phyloP scores from a whole-genome alignment of 2,797 vertebrate species.

The Scomberomorus guttatus region DNA sequence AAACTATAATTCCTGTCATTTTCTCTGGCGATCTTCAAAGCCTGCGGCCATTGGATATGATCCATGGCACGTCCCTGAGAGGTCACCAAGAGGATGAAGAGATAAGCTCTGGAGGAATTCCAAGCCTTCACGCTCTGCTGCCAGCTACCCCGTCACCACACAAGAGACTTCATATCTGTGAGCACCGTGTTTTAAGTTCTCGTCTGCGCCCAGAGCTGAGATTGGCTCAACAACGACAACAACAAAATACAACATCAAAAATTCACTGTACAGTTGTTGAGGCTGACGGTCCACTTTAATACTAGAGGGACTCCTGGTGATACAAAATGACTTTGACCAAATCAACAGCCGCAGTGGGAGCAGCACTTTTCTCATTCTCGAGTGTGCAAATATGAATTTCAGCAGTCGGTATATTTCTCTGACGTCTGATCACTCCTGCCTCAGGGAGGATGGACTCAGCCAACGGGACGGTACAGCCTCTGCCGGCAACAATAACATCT shows the following conservation, averaged over 20 bases:
- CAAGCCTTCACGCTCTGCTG: slow-evolving; percentile 61
- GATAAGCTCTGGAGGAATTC: slow-evolving; percentile 75
- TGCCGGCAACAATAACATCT: slow-evolving; percentile 47
- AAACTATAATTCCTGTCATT: slow-evolving; percentile 62
- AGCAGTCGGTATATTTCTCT: slow-evolving; percentile 58
- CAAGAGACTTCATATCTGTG: slow-evolving; percentile 59
- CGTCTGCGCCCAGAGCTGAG: slow-evolving; percentile 28
- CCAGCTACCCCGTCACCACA: slow-evolving; percentile 42
- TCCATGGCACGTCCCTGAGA: slow-evolving; percentile 65
- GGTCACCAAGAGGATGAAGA: slow-evolving; percentile 73
- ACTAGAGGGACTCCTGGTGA: slow-evolving; percentile 11
- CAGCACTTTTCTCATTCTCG: slow-evolving; percentile 18
- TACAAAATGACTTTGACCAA: slow-evolving; percentile 39
- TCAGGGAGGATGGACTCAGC: slow-evolving; percentile 44
- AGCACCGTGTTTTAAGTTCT: slow-evolving; percentile 37
- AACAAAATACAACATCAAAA: slow-evolving; percentile 49
- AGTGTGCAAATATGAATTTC: slow-evolving; percentile 54
- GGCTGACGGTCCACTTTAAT: slow-evolving; percentile 16
- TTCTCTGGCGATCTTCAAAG: slow-evolving; percentile 65
- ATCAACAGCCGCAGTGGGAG: slow-evolving; percentile 39
- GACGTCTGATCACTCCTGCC: slow-evolving; percentile 50
- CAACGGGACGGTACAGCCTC: slow-evolving; percentile 38
- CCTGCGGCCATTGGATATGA: slow-evolving; percentile 51
- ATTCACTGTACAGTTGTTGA: slow-evolving; percentile 15
- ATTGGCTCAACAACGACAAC: no score